These are phyloP conservation scores for Cheilosia impressa DNA, from an alignment of 2,888 invertebrate genomes.

Conservation along the genomic window DNA sequence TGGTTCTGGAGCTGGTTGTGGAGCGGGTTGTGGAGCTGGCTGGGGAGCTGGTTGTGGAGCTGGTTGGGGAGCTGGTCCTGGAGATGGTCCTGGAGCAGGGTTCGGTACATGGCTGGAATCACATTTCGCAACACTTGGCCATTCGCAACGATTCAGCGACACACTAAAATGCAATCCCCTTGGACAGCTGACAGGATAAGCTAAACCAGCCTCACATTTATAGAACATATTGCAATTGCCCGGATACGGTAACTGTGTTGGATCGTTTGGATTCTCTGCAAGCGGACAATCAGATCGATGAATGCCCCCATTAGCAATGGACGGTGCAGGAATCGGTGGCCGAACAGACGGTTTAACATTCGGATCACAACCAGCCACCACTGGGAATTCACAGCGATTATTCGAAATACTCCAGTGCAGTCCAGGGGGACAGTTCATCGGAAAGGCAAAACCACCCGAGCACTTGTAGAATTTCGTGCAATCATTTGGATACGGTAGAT, in stretches of 20 bases:
- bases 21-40: background rate
- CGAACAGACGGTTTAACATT: background rate
- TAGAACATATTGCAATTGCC: conserved; percentile 79
- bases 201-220: conserved; percentile 74
- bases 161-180: conserved; percentile 78
- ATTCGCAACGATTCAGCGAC: conserved; percentile 77
- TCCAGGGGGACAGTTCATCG: conserved; percentile 77
- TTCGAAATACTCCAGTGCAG: conserved; percentile 78
- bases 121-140: conserved; percentile 77
- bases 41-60: background rate
- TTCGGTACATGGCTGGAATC: background rate
- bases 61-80: conserved; percentile 40
- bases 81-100: conserved; percentile 12
- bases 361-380: conserved; percentile 76
- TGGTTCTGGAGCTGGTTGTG: conserved; percentile 11
- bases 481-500: conserved; percentile 77
- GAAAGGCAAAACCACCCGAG: conserved; percentile 76
- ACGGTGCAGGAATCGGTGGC: background rate
- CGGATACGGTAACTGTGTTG: conserved; percentile 76
- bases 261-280: conserved; percentile 34
- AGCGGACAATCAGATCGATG: background rate
- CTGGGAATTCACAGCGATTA: conserved; percentile 79
- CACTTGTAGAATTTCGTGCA: conserved; percentile 80
- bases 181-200: conserved; percentile 74
- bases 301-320: background rate